Percentiles rank a stretch among this genome's conserved stretches.
phyloP scores from a whole-genome alignment of 2,888 invertebrate species.

The Yponomeuta malinellus region DNA sequence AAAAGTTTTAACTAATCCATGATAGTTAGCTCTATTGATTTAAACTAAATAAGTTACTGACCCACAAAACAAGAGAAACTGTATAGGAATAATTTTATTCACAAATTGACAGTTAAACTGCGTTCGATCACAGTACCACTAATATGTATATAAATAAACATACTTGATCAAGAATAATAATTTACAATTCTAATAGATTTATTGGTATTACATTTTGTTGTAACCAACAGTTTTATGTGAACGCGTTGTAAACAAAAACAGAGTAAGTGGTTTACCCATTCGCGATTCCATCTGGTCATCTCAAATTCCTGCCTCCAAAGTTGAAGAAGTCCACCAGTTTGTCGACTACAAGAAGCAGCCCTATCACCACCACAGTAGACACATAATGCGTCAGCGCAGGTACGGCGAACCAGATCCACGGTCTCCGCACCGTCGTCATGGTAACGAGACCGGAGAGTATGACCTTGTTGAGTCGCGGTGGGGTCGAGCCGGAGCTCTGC shows the following conservation, averaged over 20 bases:
- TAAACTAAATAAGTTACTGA: no score
- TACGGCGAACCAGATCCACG: slow-evolving; percentile 30
- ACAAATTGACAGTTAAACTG: no score
- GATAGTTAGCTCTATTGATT: no score
- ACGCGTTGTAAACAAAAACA: not conserved
- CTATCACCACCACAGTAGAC: slow-evolving; percentile 28
- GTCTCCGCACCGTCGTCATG: slow-evolving; percentile 40
- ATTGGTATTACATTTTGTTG: no score
- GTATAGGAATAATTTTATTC: no score
- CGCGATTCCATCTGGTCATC: slow-evolving; percentile 18
- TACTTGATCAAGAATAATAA: no score
- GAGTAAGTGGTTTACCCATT: not conserved
- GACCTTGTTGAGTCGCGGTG: slow-evolving; percentile 48
- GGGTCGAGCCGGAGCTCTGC: slow-evolving; percentile 71
- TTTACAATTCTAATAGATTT: no score
- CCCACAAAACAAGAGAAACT: no score
- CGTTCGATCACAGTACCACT: no score
- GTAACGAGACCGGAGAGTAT: slow-evolving; percentile 46
- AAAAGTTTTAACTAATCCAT: no score
- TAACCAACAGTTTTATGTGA: no score
- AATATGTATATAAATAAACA: no score
- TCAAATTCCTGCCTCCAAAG: slow-evolving; percentile 4
- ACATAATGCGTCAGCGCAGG: slow-evolving; percentile 34
- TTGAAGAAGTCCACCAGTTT: not conserved
- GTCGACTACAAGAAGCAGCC: not conserved